Base-by-base conservation (phyloP, 2,888 invertebrate species). In the Priocnemis perturbator region DNA sequence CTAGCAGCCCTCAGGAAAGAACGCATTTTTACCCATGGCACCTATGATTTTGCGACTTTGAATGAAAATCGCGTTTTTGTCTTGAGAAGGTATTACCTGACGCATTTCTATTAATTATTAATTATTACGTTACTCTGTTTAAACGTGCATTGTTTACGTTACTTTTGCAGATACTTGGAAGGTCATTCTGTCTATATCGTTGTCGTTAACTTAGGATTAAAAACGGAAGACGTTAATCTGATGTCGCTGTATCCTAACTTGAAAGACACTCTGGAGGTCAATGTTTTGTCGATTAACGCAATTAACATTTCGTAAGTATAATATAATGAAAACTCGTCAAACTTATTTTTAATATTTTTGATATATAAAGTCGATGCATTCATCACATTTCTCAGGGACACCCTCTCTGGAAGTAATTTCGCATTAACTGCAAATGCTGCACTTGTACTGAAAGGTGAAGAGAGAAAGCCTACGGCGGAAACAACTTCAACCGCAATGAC, bases 21-120 rank as follows among this genome's bases (percentile, higher is more conserved):
- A n/a, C 62, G 73, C 19, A 78, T 85, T 45, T 86, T 86, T 59
- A 76, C 64, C 4, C 60, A 80, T 7, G 86, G 86, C n/a, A 61
- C 74, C 67, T 83, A 79, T 52, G 71, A 83, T 45, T 59, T 86
- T n/a, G 65, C 67, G 50, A 69, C 72, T 26, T 47, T 82, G 2
- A 85, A 86, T 67, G 63, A 82, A 47, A 73, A 82, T 53, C 69
- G 61, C 1, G 67, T 86, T 19, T 71, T 86, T 17, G 62, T 85
- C 20, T 60, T 86, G 11, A 83, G 74, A 74, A 84, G 86, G 86
- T 86, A 17, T 58, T 70, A 23, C 2, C 50, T 0, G 21, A 48
- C n/a, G n/a, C n/a, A n/a, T n/a, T n/a, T n/a, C n/a, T 26, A 30
- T 37, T 11, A 30, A 15, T 45, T 37, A 14, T 53, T 19, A 15